phyloP scores from a whole-genome alignment of 2,113 vertebrate genomes.

The Lethenteron camtschaticum region DNA sequence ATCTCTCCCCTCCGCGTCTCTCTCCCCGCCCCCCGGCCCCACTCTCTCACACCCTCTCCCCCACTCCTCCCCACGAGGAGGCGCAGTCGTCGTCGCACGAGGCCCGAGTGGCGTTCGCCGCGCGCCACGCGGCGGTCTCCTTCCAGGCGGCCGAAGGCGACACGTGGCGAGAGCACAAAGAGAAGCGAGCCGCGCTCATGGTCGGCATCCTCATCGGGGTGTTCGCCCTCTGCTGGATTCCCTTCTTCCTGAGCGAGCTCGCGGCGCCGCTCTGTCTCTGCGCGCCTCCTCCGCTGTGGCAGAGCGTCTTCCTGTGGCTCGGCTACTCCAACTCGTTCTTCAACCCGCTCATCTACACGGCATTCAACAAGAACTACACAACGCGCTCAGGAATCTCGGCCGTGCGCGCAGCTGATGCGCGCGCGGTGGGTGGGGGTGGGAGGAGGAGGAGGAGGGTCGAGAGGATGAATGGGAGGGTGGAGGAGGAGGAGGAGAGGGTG shows the following conservation, averaged over 20 bases:
- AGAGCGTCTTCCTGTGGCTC: conserved; percentile 88
- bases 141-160: conserved; percentile 60
- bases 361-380: conserved; percentile 96
- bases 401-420: conserved; percentile 31
- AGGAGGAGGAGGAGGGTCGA: too few relatives aligned
- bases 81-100: conserved; percentile 20
- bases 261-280: conserved; percentile 58
- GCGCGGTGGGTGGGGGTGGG: not conserved
- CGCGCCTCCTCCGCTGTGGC: conserved; percentile 63
- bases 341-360: conserved; percentile 85
- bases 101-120: conserved; percentile 55
- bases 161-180: conserved; percentile 74
- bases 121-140: conserved; percentile 49
- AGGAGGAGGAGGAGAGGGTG: not conserved
- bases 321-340: conserved; percentile 97
- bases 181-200: conserved; percentile 68
- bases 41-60: too few relatives aligned
- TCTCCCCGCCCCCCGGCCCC: too few relatives aligned
- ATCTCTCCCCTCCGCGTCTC: too few relatives aligned
- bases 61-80: too few relatives aligned
- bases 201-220: conserved; percentile 84
- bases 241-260: conserved; percentile 85
- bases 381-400: conserved; percentile 63
- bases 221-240: conserved; percentile 84
- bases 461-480: too few relatives aligned